Evolutionary conservation across 1,140 invertebrate genomes (phyloP), one percentile per base, ranked within the genome.

Genomic region (Hydropsyche tenuis): DNA sequence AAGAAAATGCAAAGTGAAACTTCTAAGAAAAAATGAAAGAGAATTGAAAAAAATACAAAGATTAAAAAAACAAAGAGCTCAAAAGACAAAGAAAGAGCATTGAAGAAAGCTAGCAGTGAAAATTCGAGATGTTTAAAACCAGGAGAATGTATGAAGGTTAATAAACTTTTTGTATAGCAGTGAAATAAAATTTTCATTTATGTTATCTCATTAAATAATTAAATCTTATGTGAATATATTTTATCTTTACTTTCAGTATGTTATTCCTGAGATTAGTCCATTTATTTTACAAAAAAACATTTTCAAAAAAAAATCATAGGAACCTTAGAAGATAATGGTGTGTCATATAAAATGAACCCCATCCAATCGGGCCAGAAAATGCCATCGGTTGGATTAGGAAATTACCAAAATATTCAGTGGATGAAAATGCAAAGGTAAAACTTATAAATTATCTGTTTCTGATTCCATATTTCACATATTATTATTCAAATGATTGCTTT

Each of bases 141-240:
- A 25, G 86, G 86, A 18, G 85, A 89, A 75, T 87, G 86, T 72
- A 81, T 89, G 73, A 88, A 86, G 81, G 85, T n/a, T 86, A 80
- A 66, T 9, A 75, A 27, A 62, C 68, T 74, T 42, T 53, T 72
- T 65, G 5, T 48, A 71, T n/a, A n/a, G n/a, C n/a, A n/a, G n/a
- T n/a, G n/a, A n/a, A n/a, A n/a, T 27, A 65, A 25, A 11, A 23
- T 14, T 70, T 12, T 43, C 27, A 65, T 60, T 46, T 30, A 51
- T 43, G 56, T 70, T 60, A 12, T 72, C 2, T 16, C n/a, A 20
- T 51, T 16, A 65, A 42, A 4, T 27, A 20, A 62, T n/a, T n/a
- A n/a, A n/a, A n/a, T n/a, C 60, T 14, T 16, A 43, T 5, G 22
- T 20, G 51, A 66, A 42, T 22, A 73, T 63, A 42, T 46, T 72